Percentiles rank a stretch among this genome's conserved stretches.
Conservation (phyloP, 2,888 invertebrate genomes). For the Tortrix viridana region DNA sequence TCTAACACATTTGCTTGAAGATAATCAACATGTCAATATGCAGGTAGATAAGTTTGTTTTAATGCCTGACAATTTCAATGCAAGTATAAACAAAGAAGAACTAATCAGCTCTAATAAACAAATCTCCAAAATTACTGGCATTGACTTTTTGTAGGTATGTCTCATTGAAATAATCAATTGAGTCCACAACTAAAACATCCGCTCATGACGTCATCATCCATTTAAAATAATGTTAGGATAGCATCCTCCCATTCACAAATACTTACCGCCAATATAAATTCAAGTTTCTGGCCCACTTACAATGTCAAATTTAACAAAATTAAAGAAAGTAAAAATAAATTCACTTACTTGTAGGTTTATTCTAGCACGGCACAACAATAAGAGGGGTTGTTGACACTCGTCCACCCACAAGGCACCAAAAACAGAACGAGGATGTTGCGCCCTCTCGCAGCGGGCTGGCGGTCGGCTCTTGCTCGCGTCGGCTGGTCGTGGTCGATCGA, state of each 20-base stretch:
- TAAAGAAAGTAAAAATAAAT: slow-evolving; percentile 25
- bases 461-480: slow-evolving; percentile 24
- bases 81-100: too few relatives aligned
- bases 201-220: slow-evolving; percentile 60
- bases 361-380: slow-evolving; percentile 56
- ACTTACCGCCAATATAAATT: slow-evolving; percentile 10
- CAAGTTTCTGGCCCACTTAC: neutral
- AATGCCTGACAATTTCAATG: too few relatives aligned
- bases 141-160: neutral
- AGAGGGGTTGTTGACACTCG: slow-evolving; percentile 37
- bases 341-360: slow-evolving; percentile 67
- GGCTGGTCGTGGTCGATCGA: slow-evolving; percentile 63
- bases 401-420: slow-evolving; percentile 78
- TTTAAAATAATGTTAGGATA: slow-evolving; percentile 2
- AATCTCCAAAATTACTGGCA: too few relatives aligned
- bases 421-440: slow-evolving; percentile 69
- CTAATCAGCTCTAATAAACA: too few relatives aligned
- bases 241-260: slow-evolving; percentile 27
- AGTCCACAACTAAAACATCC: slow-evolving; percentile 43
- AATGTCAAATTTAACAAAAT: slow-evolving; percentile 13
- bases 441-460: slow-evolving; percentile 37
- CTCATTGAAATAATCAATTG: neutral
- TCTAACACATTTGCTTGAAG: too few relatives aligned
- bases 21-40: too few relatives aligned
- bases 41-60: too few relatives aligned